Evolutionary conservation across 2,113 vertebrate genomes (phyloP).

Genomic region (Beaufortia kweichowensis): DNA sequence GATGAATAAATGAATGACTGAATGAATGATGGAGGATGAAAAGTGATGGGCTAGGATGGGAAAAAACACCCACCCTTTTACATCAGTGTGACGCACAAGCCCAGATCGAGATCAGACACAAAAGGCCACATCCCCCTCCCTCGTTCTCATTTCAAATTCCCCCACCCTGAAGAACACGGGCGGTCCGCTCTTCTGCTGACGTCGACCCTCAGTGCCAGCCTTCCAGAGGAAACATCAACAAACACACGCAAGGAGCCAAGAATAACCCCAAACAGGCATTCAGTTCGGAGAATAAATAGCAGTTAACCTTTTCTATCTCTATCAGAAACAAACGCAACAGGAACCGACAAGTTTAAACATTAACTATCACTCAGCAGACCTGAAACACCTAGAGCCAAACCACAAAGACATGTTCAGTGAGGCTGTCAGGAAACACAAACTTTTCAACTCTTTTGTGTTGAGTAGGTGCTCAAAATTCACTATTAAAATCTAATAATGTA

Average conservation of each 20-base stretch:
- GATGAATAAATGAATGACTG: neutral
- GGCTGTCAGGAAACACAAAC: too few relatives aligned
- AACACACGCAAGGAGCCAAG: conserved; percentile 38
- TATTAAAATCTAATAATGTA: too few relatives aligned
- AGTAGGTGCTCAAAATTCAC: too few relatives aligned
- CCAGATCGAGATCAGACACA: conserved; percentile 72
- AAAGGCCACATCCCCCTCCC: conserved; percentile 63
- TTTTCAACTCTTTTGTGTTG: too few relatives aligned
- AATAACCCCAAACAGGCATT: conserved; percentile 35
- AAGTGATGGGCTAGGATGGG: conserved; percentile 22
- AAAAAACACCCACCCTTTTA: conserved; percentile 65
- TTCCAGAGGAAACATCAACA: conserved; percentile 61
- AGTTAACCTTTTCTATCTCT: conserved; percentile 4
- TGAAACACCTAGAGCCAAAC: neutral
- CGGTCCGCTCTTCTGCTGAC: conserved; percentile 68
- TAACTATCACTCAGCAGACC: neutral
- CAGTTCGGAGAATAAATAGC: conserved; percentile 39
- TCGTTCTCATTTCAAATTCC: conserved; percentile 16
- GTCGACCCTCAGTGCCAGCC: conserved; percentile 69
- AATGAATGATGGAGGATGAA: neutral
- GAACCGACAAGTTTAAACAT: neutral
- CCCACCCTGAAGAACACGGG: conserved; percentile 5
- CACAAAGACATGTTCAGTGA: too few relatives aligned
- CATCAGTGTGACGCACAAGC: conserved; percentile 76
- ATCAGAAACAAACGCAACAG: conserved; percentile 20